Evolutionary conservation across 2,797 vertebrate genomes (phyloP).

Genomic region (Anabacerthia variegaticeps): DNA sequence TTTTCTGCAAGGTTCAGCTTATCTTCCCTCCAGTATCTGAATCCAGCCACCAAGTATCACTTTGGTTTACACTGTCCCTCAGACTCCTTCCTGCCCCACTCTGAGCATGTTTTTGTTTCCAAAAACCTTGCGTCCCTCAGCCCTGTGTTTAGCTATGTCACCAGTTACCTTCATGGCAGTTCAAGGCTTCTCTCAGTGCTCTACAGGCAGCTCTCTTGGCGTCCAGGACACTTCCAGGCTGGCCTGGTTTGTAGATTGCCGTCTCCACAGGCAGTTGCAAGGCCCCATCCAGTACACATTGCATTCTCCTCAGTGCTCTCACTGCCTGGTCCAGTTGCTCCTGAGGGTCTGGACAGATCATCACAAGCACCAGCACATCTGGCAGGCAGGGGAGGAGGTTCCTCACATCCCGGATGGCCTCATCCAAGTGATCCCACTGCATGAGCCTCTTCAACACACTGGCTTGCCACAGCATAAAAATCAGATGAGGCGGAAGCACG

Average conservation of each 20-base stretch:
- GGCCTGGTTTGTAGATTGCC: constrained; percentile 37
- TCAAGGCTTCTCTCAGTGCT: constrained; percentile 5
- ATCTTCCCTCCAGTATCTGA: neutral
- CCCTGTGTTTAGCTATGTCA: neutral
- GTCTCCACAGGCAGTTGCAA: constrained; percentile 58
- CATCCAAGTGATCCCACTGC: neutral
- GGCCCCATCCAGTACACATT: constrained; percentile 4
- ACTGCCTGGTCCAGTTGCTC: neutral
- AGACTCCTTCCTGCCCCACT: neutral
- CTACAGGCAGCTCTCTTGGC: constrained; percentile 25
- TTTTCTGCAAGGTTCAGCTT: neutral
- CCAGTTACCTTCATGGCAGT: neutral
- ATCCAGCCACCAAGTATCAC: neutral
- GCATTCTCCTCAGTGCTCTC: neutral
- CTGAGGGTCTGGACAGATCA: neutral
- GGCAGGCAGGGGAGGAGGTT: neutral
- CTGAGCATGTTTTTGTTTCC: neutral
- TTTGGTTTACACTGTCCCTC: neutral
- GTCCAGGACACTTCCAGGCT: constrained; percentile 32
- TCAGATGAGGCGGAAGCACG: neutral
- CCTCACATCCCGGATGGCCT: neutral
- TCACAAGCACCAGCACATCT: neutral
- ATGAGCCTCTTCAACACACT: neutral
- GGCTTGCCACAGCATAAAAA: constrained; percentile 35
- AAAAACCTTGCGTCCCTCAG: neutral